These are phyloP conservation scores for Steatocranus sp. DNA, from an alignment of 2,797 vertebrate species.

Conservation along the genomic window DNA sequence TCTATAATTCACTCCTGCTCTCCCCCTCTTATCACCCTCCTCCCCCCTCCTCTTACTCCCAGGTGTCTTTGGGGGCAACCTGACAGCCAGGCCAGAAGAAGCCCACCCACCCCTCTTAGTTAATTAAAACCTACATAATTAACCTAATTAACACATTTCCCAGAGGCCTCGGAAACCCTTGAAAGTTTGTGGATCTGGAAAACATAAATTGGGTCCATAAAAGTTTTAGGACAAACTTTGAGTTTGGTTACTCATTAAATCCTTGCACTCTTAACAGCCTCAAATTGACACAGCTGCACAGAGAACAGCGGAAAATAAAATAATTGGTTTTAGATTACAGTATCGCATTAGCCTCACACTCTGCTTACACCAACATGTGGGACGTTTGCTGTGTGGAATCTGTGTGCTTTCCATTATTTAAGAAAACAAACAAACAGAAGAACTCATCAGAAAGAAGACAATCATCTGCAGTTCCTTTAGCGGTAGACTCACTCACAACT, in stretches of 20 bases:
- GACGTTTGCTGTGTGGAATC: neutral
- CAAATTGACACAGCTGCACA: neutral
- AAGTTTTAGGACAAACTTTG: slow-evolving; percentile 36
- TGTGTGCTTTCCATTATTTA: neutral
- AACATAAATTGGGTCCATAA: slow-evolving; percentile 21
- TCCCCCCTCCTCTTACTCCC: slow-evolving; percentile 2
- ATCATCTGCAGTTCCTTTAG: neutral
- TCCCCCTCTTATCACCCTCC: neutral
- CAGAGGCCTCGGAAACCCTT: slow-evolving; percentile 46
- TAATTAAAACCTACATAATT: slow-evolving; percentile 58
- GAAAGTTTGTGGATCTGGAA: slow-evolving; percentile 47
- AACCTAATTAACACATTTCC: slow-evolving; percentile 55
- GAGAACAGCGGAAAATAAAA: neutral
- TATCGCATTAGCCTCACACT: neutral
- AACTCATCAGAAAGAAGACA: neutral
- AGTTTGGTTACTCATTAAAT: slow-evolving; percentile 20
- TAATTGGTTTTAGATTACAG: slow-evolving; percentile 24
- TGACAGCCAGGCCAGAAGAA: slow-evolving; percentile 23
- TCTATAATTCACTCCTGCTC: neutral
- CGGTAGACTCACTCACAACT: neutral
- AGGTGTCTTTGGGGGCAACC: slow-evolving; percentile 50
- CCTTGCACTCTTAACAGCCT: neutral
- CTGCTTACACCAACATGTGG: neutral
- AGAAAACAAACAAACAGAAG: neutral
- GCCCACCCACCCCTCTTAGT: slow-evolving; percentile 12